These are phyloP conservation scores for Syndactyla subalaris DNA, from an alignment of 2,797 vertebrate genomes.

Conservation along the genomic window DNA sequence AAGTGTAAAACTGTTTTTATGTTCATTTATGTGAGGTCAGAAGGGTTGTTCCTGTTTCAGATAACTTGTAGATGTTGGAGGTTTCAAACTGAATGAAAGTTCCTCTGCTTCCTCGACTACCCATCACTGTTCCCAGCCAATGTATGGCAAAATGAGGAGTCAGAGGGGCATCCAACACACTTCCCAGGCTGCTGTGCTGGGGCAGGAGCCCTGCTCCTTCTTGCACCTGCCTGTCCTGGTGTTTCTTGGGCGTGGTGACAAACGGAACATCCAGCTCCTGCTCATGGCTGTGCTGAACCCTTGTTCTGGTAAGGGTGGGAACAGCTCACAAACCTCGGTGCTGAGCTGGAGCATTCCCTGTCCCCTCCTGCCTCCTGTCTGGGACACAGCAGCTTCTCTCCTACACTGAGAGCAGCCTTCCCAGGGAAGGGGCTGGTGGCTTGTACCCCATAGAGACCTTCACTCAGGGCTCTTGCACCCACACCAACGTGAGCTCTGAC, in stretches of 20 bases:
- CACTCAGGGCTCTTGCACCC: neutral
- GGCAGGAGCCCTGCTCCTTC: neutral
- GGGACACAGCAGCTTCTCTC: neutral
- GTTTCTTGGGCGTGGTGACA: accelerated
- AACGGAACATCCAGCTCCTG: neutral
- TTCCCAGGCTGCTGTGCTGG: neutral
- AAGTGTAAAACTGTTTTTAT: constrained; percentile 12
- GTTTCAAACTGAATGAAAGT: neutral
- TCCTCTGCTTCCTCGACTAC: neutral
- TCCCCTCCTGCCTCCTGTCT: neutral
- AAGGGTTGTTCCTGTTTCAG: neutral
- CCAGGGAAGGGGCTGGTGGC: accelerated
- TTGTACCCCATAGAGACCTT: accelerated
- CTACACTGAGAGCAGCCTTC: neutral
- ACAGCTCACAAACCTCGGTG: accelerated
- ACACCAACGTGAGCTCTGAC: accelerated
- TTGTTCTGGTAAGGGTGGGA: neutral
- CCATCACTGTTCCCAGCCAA: accelerated
- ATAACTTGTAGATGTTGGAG: neutral
- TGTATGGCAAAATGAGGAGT: accelerated
- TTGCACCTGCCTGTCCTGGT: accelerated
- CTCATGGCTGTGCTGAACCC: accelerated
- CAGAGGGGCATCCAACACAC: accelerated
- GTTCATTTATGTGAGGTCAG: neutral
- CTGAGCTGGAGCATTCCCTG: neutral